Percentiles rank a stretch among this genome's conserved stretches.
Conservation (phyloP, 1,140 invertebrate genomes). For the Heliconius himera region DNA sequence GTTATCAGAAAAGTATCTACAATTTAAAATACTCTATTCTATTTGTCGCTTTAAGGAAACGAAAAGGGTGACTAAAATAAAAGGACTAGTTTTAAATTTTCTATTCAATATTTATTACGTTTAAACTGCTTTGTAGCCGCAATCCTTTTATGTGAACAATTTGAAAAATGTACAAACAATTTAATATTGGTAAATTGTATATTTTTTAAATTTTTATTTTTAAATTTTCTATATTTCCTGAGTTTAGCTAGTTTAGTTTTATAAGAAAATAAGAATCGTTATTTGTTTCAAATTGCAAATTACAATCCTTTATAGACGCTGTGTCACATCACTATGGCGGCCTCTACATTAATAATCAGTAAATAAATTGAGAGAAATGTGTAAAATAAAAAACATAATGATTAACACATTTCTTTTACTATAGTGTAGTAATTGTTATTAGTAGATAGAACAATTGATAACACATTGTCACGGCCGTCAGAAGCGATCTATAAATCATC, state of each 20-base stretch:
- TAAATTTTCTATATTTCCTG: no score
- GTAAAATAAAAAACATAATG: not conserved
- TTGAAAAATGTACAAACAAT: not conserved
- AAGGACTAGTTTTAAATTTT: not conserved
- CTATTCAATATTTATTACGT: not conserved
- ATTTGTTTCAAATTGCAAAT: no score
- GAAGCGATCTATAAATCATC: constrained; percentile 19
- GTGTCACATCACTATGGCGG: no score
- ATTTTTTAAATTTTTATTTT: no score
- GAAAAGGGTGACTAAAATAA: not conserved
- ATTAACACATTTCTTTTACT: not conserved
- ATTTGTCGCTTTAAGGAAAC: not conserved
- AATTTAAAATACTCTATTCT: not conserved
- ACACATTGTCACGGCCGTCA: constrained; percentile 14
- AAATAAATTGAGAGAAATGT: not conserved
- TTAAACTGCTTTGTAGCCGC: not conserved
- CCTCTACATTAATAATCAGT: no score
- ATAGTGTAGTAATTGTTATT: constrained; percentile 6
- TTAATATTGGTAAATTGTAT: not conserved
- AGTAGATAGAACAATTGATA: constrained; percentile 19
- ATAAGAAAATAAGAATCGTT: no score
- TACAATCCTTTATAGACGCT: no score
- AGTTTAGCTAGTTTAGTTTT: no score
- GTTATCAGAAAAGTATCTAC: not conserved
- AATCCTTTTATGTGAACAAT: not conserved